Conservation (phyloP, 2,888 invertebrate species). For the Sepioteuthis lessoniana region DNA sequence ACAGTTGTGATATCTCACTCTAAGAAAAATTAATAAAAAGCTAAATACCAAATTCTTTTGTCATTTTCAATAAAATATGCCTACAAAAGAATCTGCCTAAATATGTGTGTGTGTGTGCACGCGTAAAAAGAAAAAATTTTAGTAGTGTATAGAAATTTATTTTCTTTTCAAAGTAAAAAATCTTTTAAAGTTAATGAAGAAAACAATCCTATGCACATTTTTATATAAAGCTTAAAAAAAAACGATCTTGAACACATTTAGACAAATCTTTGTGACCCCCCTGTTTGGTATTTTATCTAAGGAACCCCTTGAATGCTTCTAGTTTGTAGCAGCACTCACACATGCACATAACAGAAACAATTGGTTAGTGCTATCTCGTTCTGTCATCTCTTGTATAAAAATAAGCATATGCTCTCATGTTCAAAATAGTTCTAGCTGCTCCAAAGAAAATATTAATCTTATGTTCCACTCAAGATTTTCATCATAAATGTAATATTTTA, state of each 20-base stretch:
- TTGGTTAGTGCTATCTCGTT: background rate
- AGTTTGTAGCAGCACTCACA: background rate
- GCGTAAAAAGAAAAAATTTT: no score
- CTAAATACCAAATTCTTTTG: no score
- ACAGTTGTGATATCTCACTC: no score
- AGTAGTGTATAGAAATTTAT: no score
- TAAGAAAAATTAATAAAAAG: no score
- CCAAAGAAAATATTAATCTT: constrained; percentile 6
- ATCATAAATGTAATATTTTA: background rate
- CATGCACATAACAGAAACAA: background rate
- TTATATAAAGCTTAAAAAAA: background rate
- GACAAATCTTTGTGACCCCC: background rate
- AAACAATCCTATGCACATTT: background rate
- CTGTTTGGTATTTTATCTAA: background rate
- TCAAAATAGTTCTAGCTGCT: background rate
- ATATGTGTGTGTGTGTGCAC: no score
- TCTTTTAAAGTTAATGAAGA: background rate
- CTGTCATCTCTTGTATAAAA: background rate
- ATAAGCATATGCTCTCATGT: background rate
- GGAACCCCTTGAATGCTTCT: background rate
- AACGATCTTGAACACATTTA: background rate
- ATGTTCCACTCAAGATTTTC: background rate
- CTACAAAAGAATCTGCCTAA: no score
- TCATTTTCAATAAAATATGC: no score
- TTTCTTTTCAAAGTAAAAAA: background rate